A percentile compares a stretch with the other conserved stretches of the same genome.
Evolutionary conservation across 2,113 vertebrate species (phyloP).

Genomic region (Pelvicachromis taeniatus): DNA sequence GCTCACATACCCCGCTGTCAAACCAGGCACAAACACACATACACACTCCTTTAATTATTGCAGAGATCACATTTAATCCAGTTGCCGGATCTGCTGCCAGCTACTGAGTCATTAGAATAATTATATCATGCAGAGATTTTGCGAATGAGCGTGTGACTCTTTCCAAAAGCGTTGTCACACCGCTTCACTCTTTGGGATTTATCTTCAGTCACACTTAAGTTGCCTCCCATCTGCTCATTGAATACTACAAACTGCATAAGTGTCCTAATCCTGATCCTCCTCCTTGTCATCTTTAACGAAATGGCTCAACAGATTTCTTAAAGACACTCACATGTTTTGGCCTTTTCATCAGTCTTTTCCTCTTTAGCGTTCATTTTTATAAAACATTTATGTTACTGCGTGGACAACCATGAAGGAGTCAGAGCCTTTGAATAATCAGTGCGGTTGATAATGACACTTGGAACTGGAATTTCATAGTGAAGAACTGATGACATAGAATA

Average conservation of each 20-base stretch:
- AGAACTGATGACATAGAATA: background rate
- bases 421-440: background rate
- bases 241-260: conserved; percentile 36
- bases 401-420: background rate
- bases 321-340: background rate
- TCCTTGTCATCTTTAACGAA: conserved; percentile 9
- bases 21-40: background rate
- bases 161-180: conserved; percentile 34
- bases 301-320: conserved; percentile 25
- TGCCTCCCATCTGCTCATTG: conserved; percentile 47
- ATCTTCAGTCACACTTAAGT: conserved; percentile 40
- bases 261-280: conserved; percentile 13
- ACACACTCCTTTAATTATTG: background rate
- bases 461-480: conserved; percentile 3
- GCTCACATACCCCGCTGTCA: background rate
- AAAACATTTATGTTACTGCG: background rate
- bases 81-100: conserved; percentile 2
- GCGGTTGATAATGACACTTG: background rate
- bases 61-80: conserved; percentile 24
- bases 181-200: conserved; percentile 28
- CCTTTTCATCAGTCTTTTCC: conserved; percentile 11
- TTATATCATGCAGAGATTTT: conserved; percentile 41
- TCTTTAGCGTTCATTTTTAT: background rate
- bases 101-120: conserved; percentile 39
- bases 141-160: conserved; percentile 22